Evolutionary conservation across 2,113 vertebrate species (phyloP), one percentile per base, ranked within the genome.

Genomic region (Trogon melanurus): DNA sequence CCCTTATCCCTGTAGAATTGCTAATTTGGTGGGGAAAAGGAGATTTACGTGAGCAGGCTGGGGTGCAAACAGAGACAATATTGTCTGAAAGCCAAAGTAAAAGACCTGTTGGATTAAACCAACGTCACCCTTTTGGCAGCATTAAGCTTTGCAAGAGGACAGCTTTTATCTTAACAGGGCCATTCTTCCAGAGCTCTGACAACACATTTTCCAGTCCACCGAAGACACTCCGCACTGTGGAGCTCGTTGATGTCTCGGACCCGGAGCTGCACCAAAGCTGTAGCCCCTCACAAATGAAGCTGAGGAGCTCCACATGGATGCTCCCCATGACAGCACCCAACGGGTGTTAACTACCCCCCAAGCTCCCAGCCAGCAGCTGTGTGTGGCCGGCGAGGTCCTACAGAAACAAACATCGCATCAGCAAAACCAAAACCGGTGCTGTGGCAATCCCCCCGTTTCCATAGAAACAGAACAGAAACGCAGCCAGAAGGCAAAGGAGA

Each of bases 141-240:
- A 7, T 1, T 12, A 1, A 32, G 23, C 22, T n/a, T 6, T 48
- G 32, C 22, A n/a, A 38, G 61, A 65, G 11, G 10, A 25, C 29
- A 62, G 20, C 3, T 56, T 9, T 34, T 12, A 7, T 25, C n/a
- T 5, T 2, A 48, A 16, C 81, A 41, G 10, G 2, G 10, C 3
- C 9, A 23, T 11, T 65, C 51, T 56, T 23, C 27, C 53, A 72
- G 53, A 57, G 53, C 27, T 72, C 70, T 50, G 27, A 6, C 9
- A 29, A n/a, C 0, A 1, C 5, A 3, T 45, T 47, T 81, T 57
- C 36, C 32, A 53, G 2, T 8, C 8, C 44, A 41, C 38, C 62
- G 65, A 36, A 70, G 54, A 30, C 38, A 1, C 1, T 2, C 5
- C 10, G 60, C 38, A 15, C 29, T 23, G 17, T 9, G 50, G 20